Percentiles rank a stretch among this genome's conserved stretches.
Conservation (phyloP, 2,113 vertebrate species). For the Cettia cetti region DNA sequence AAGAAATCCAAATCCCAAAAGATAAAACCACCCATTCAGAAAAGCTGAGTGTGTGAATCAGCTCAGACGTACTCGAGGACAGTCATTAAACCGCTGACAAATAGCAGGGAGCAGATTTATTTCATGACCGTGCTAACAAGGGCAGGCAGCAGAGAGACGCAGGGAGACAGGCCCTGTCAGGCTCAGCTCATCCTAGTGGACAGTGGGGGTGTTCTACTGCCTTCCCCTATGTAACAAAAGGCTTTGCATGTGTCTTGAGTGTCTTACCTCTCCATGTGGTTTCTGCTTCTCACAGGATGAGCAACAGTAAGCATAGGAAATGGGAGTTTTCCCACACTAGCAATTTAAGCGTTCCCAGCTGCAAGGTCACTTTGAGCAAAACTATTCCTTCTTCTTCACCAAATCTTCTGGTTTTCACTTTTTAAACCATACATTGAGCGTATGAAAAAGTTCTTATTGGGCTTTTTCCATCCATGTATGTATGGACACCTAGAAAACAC, state of each 20-base stretch:
- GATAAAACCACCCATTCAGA: not conserved
- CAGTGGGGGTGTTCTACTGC: not conserved
- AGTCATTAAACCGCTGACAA: not conserved
- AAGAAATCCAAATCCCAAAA: not conserved
- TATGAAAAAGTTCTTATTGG: not conserved
- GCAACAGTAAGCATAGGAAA: not conserved
- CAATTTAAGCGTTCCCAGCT: not conserved
- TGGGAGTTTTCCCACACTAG: not conserved
- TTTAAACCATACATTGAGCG: not conserved
- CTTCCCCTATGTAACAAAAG: not conserved
- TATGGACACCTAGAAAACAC: not conserved
- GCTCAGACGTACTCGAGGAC: not conserved
- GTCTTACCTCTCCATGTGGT: not conserved
- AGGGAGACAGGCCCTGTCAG: no score
- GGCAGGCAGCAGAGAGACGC: fast-evolving
- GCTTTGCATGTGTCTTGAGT: not conserved
- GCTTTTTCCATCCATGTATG: not conserved
- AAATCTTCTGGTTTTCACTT: not conserved
- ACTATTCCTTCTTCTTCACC: not conserved
- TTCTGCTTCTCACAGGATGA: not conserved
- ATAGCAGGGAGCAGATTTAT: not conserved
- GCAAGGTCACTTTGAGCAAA: not conserved
- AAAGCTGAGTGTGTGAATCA: not conserved
- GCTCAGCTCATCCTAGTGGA: not conserved
- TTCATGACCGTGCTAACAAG: not conserved